Evolutionary conservation across 92 coral and sea anemone genomes (phyloP).

Genomic region (Actinostola sp.): DNA sequence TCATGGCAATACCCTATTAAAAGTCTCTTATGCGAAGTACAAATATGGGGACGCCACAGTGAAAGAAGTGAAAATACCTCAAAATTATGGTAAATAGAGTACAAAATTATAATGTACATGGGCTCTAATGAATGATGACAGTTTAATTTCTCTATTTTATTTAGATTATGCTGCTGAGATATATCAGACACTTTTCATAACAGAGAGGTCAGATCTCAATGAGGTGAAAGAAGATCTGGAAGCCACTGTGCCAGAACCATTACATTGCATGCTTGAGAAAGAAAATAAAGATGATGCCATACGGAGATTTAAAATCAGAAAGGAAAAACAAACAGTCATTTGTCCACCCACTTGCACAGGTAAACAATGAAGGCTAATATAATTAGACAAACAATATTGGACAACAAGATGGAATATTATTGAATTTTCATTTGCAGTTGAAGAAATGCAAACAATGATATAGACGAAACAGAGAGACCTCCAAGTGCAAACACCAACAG

Average conservation of each 20-base stretch:
- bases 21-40: constrained; percentile 10
- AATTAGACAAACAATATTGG: no score
- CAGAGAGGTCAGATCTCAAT: constrained; percentile 22
- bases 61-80: background rate
- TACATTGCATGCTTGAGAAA: constrained; percentile 49
- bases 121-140: no score
- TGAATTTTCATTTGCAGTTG: no score
- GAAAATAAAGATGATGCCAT: constrained; percentile 30
- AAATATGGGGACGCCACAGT: constrained; percentile 15
- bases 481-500: no score
- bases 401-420: no score
- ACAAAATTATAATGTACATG: background rate
- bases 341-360: no score
- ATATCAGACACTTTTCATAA: constrained; percentile 12
- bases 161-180: constrained; percentile 51
- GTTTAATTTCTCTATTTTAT: background rate
- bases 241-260: constrained; percentile 28
- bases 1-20: background rate
- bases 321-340: constrained; percentile 7
- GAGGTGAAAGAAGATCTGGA: constrained; percentile 18
- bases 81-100: constrained; percentile 17
- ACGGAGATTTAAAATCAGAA: constrained; percentile 7
- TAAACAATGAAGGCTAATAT: no score
- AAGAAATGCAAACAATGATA: no score
- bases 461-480: no score